These are phyloP conservation scores for Alligator mississippiensis DNA, from an alignment of 2,113 vertebrate species.

Conservation along the genomic window DNA sequence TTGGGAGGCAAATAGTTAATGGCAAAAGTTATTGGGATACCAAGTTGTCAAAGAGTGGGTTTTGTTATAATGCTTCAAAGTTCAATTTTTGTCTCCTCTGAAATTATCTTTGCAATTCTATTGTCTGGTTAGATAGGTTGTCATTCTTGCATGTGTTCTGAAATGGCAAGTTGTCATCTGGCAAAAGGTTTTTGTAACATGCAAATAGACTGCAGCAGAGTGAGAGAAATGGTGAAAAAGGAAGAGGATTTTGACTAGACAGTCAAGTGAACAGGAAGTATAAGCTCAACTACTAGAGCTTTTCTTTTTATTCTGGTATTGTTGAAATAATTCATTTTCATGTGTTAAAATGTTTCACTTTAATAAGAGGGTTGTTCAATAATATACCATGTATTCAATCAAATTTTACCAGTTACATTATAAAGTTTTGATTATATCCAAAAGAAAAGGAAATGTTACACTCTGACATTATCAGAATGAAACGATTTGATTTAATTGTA, in stretches of 20 bases:
- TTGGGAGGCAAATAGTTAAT: not conserved
- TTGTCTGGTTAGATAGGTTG: not conserved
- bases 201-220: not conserved
- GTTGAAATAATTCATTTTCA: not conserved
- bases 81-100: not conserved
- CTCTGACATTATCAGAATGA: not conserved
- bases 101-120: not conserved
- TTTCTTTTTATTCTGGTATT: not conserved
- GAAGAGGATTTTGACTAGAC: not conserved
- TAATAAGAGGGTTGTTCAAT: not conserved
- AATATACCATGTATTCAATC: not conserved
- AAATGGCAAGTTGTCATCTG: not conserved
- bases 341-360: not conserved
- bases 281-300: not conserved
- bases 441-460: too few relatives aligned
- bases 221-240: not conserved
- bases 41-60: not conserved
- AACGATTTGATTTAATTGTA: not conserved
- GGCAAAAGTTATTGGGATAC: not conserved
- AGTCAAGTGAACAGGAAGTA: not conserved
- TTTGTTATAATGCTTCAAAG: not conserved
- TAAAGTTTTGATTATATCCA: not conserved
- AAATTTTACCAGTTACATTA: not conserved
- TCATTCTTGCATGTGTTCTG: not conserved
- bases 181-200: not conserved